Evolutionary conservation across 2,113 vertebrate species (phyloP).

Genomic region (Rattus norvegicus): GRCr8 NC_086025.1:45939001-45939500

Average conservation of each 20-base stretch:
- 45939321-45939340: neutral
- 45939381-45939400: neutral
- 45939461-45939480: neutral
- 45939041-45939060: no score
- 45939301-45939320: neutral
- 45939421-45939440: neutral
- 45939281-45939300: neutral
- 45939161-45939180: neutral
- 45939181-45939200: neutral
- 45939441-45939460: neutral
- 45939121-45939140: neutral
- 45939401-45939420: neutral
- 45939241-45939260: neutral
- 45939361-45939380: neutral
- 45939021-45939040: neutral
- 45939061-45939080: neutral
- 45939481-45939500: neutral
- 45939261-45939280: neutral
- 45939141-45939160: neutral
- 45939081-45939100: neutral
- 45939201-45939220: neutral
- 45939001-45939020: neutral
- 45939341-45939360: neutral
- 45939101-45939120: neutral
- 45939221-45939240: neutral